Evolutionary conservation across 2,797 vertebrate genomes (phyloP).

Genomic region (Coccyzus lansbergi): DNA sequence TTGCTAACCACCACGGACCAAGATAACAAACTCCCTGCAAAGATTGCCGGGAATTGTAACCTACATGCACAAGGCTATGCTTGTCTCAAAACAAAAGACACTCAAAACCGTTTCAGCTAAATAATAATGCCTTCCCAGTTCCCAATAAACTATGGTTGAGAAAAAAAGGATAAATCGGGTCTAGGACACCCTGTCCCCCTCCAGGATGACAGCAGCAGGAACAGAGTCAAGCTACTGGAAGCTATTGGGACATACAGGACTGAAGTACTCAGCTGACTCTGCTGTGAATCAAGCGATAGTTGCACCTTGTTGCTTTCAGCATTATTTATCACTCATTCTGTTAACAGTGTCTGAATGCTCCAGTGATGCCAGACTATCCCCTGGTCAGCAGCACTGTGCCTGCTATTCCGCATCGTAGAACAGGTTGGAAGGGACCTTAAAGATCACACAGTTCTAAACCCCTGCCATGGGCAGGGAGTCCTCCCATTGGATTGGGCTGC

Average conservation of each 20-base stretch:
- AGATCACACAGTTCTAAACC: no score
- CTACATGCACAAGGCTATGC: background rate
- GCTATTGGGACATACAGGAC: background rate
- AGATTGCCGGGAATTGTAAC: background rate
- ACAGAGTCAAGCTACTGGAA: background rate
- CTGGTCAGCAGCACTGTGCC: rapidly evolving
- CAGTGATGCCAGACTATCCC: rapidly evolving
- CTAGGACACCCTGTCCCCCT: background rate
- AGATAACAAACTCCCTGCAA: conserved; percentile 75
- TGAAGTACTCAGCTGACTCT: background rate
- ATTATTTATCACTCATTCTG: rapidly evolving
- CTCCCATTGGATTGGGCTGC: no score
- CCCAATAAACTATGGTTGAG: conserved; percentile 35
- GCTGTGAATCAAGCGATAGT: background rate
- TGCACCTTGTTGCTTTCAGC: background rate
- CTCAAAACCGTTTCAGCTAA: conserved; percentile 26
- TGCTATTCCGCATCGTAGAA: no score
- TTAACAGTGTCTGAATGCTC: background rate
- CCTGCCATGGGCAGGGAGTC: no score
- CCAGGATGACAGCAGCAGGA: background rate
- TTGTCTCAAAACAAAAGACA: background rate
- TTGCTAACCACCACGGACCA: conserved; percentile 80
- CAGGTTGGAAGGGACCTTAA: no score
- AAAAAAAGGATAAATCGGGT: background rate
- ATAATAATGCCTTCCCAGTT: conserved; percentile 14